A percentile compares a stretch with the other conserved stretches of the same genome.
Conservation (phyloP, 2,888 invertebrate genomes). For the Syrphus vitripennis region DNA sequence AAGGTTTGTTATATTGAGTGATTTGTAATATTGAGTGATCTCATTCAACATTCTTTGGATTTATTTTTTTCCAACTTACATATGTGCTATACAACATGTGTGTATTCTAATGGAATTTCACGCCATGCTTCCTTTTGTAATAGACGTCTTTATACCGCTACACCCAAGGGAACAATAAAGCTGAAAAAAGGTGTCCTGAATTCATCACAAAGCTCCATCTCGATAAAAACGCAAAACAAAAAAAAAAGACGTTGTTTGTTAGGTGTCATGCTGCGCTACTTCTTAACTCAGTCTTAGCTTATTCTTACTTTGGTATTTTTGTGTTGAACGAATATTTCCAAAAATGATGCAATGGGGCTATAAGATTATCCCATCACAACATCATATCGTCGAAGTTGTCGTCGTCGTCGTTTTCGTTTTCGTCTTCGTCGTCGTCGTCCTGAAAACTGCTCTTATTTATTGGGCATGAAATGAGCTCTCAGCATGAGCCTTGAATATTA, state of each 20-base stretch:
- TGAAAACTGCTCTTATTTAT: constrained; percentile 67
- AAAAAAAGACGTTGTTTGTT: too few species aligned
- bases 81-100: constrained; percentile 4
- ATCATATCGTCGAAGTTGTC: constrained; percentile 54
- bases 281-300: not conserved
- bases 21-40: not conserved
- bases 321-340: not conserved
- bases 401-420: constrained; percentile 33
- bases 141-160: constrained; percentile 23
- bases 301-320: not conserved
- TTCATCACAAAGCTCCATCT: constrained; percentile 23
- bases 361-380: constrained; percentile 63
- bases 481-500: constrained; percentile 29
- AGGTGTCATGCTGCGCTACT: constrained; percentile 50
- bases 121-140: constrained; percentile 41
- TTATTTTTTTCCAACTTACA: not conserved
- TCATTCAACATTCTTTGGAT: not conserved
- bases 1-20: not conserved
- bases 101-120: constrained; percentile 52
- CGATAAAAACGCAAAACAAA: not conserved
- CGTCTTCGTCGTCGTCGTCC: constrained; percentile 33
- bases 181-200: constrained; percentile 42
- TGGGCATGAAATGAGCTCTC: constrained; percentile 66
- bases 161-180: constrained; percentile 55
- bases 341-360: constrained; percentile 4